Percentiles rank a stretch among this genome's conserved stretches.
Conservation (phyloP, 2,888 invertebrate species). For the Dysmachus trigonus region DNA sequence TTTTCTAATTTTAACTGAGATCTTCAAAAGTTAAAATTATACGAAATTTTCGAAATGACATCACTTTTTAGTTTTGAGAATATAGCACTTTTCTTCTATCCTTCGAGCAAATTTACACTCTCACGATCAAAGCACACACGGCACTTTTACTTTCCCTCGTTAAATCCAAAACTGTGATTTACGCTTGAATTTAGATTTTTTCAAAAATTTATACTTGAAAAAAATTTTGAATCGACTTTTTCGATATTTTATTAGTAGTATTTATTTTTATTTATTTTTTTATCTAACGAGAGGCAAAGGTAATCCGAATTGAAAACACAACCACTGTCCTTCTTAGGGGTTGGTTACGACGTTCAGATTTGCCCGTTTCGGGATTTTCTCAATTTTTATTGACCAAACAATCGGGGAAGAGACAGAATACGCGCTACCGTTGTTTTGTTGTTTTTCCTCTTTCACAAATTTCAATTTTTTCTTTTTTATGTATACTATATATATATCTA, state of each 20-base stretch:
- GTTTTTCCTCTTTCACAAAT: not conserved
- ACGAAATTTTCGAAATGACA: not conserved
- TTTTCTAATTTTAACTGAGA: not conserved
- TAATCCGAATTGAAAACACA: not conserved
- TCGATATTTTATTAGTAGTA: not conserved
- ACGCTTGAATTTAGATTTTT: not conserved
- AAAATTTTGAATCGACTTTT: not conserved
- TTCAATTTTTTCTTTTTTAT: not conserved
- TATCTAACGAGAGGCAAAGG: not conserved
- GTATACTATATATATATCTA: not conserved
- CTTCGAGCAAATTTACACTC: not conserved
- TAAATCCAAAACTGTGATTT: not conserved
- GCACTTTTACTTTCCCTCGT: not conserved
- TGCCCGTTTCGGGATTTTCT: not conserved
- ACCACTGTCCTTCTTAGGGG: not conserved
- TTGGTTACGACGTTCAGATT: not conserved
- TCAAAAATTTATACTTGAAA: not conserved
- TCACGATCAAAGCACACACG: not conserved
- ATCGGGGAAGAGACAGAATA: slow-evolving; percentile 24
- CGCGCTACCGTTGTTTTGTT: not conserved
- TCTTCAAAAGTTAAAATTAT: no score
- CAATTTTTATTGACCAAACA: slow-evolving; percentile 49
- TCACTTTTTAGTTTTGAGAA: not conserved
- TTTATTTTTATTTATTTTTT: not conserved
- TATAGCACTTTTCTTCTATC: not conserved